Evolutionary conservation across 2,888 invertebrate species (phyloP).

Genomic region (Rugalucina vietnamica): DNA sequence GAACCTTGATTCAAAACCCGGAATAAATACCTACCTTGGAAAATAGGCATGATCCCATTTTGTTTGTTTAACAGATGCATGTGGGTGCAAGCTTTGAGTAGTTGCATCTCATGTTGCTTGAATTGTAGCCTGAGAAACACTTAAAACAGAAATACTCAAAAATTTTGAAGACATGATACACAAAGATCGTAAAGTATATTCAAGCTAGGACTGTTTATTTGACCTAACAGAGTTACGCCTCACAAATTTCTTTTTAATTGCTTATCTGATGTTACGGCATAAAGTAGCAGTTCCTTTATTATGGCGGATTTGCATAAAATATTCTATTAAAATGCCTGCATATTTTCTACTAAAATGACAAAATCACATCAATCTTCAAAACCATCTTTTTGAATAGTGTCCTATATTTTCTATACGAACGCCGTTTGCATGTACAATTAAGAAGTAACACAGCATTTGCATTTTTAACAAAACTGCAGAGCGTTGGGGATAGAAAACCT

Average conservation of each 20-base stretch:
- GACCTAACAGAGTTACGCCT: background rate
- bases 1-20: no score
- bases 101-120: no score
- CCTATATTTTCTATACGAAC: background rate
- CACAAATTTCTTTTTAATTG: background rate
- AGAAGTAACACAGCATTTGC: background rate
- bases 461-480: background rate
- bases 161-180: background rate
- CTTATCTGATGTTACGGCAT: background rate
- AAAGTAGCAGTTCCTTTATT: background rate
- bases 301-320: background rate
- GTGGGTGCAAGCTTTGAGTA: no score
- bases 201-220: background rate
- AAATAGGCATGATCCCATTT: no score
- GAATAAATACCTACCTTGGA: no score
- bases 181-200: background rate
- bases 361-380: background rate
- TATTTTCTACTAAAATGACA: background rate
- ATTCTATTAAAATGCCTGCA: constrained; percentile 4
- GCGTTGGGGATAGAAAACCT: background rate
- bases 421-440: background rate
- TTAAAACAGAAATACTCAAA: no score
- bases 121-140: no score
- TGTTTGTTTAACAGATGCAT: no score
- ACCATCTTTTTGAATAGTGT: background rate